Evolutionary conservation across 2,113 vertebrate genomes (phyloP).

Genomic region (Sinocyclocheilus grahami): DNA sequence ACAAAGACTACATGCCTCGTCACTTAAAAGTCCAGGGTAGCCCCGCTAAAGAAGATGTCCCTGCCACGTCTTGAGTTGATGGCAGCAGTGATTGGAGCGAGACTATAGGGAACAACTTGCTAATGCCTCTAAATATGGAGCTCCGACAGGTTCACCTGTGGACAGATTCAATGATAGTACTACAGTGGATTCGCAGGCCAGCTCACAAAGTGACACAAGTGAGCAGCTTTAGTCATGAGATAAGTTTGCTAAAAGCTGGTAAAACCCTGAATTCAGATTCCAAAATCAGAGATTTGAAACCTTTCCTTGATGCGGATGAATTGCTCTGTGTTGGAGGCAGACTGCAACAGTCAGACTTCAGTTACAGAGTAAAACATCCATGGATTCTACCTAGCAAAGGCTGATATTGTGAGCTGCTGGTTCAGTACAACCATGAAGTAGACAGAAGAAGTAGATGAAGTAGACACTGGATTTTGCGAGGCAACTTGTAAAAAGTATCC

Average conservation of each 20-base stretch:
- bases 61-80: too few relatives aligned
- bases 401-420: constrained; percentile 45
- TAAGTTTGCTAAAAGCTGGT: too few relatives aligned
- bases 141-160: background rate
- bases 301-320: too few relatives aligned
- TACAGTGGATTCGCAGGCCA: background rate
- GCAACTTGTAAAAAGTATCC: constrained; percentile 23
- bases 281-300: too few relatives aligned
- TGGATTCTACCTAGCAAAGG: constrained; percentile 34
- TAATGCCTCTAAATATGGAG: background rate
- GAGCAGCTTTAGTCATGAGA: too few relatives aligned
- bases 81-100: background rate
- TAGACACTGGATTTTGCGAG: constrained; percentile 36
- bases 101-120: background rate
- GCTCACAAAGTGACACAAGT: background rate
- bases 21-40: too few relatives aligned
- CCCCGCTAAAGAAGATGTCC: too few relatives aligned
- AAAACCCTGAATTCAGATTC: too few relatives aligned
- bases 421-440: constrained; percentile 22
- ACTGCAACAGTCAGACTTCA: constrained; percentile 33
- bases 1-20: too few relatives aligned
- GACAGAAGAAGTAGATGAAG: background rate
- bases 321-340: too few relatives aligned
- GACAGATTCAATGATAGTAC: constrained; percentile 19
- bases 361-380: constrained; percentile 44